Conservation (phyloP, 30 jellyfish, hydroid and myxozoan genomes). For the Cassiopea andromeda region DNA sequence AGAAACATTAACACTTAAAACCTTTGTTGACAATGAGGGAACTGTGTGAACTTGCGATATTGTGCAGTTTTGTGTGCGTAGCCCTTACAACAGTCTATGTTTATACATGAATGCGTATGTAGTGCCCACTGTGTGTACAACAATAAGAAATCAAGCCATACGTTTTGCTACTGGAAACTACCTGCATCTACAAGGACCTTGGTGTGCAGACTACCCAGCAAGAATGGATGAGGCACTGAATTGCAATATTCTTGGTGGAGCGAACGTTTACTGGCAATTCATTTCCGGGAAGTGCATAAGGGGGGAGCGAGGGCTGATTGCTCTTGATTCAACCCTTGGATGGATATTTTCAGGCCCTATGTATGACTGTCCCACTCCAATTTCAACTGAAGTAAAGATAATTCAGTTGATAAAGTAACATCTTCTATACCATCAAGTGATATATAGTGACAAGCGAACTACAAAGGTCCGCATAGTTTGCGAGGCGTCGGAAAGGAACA, state of each 20-base stretch:
- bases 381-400: slow-evolving; percentile 2
- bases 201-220: slow-evolving; percentile 33
- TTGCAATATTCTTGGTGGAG: slow-evolving; percentile 30
- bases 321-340: slow-evolving; percentile 48
- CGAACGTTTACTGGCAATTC: slow-evolving; percentile 47
- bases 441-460: slow-evolving; percentile 4
- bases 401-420: background rate
- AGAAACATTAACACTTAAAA: slow-evolving; percentile 3
- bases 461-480: slow-evolving; percentile 19
- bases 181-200: slow-evolving; percentile 32
- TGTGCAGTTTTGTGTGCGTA: slow-evolving; percentile 30
- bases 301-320: slow-evolving; percentile 54
- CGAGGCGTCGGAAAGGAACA: slow-evolving; percentile 13
- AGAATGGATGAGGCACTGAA: slow-evolving; percentile 6
- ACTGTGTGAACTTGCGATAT: slow-evolving; percentile 14
- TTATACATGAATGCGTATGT: slow-evolving; percentile 48
- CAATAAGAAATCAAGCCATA: slow-evolving; percentile 30
- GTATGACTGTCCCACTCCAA: background rate
- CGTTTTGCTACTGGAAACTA: slow-evolving; percentile 40
- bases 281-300: slow-evolving; percentile 9
- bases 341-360: slow-evolving; percentile 55
- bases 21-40: slow-evolving; percentile 24
- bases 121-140: slow-evolving; percentile 45
- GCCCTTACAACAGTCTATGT: slow-evolving; percentile 11
- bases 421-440: slow-evolving; percentile 26